Conservation (phyloP, 1,140 invertebrate genomes). For the Drosophila bifasciata region DNA sequence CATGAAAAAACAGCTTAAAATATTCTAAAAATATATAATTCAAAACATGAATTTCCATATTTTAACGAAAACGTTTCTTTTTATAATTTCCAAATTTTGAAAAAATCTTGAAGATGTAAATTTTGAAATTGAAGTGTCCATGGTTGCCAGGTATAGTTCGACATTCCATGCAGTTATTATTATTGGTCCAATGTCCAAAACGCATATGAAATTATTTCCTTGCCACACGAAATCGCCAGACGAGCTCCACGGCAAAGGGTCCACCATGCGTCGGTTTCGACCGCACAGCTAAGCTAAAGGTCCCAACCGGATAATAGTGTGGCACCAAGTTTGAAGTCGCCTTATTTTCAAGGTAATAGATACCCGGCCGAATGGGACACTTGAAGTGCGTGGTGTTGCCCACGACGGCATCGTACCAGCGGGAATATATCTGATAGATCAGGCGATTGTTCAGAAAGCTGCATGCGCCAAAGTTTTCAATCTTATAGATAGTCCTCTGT, state of each 20-base stretch:
- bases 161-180: too few species aligned
- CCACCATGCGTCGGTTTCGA: background rate
- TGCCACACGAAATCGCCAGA: slow-evolving; percentile 29
- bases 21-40: too few species aligned
- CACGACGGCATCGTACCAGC: slow-evolving; percentile 32
- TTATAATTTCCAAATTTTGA: too few species aligned
- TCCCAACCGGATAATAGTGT: slow-evolving; percentile 36
- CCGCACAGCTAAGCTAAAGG: slow-evolving; percentile 8
- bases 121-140: too few species aligned
- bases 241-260: background rate
- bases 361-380: slow-evolving; percentile 35
- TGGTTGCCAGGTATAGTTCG: too few species aligned
- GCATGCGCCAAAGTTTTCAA: slow-evolving; percentile 35
- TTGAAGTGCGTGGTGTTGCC: slow-evolving; percentile 38
- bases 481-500: slow-evolving; percentile 15
- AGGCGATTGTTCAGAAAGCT: slow-evolving; percentile 43
- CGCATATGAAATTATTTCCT: background rate
- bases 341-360: slow-evolving; percentile 46
- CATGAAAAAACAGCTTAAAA: too few species aligned
- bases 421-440: slow-evolving; percentile 21
- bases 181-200: too few species aligned
- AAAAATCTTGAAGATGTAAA: too few species aligned
- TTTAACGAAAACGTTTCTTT: too few species aligned
- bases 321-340: background rate
- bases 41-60: too few species aligned